Conservation (phyloP, 2,888 invertebrate species). For the Nemotelus pantherinus region DNA sequence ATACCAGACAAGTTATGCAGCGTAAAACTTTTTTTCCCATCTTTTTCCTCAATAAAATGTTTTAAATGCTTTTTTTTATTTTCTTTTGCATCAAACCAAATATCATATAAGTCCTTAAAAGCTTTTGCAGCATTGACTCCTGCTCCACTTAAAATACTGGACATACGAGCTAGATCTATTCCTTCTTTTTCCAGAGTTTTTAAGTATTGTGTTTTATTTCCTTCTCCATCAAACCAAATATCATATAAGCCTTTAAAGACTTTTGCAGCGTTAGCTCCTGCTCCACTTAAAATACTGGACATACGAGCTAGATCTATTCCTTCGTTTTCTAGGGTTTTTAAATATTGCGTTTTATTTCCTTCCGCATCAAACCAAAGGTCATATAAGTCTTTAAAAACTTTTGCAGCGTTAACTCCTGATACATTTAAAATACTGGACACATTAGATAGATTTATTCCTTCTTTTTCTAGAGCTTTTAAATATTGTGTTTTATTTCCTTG, state of each 20-base stretch:
- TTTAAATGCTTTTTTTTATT: slow-evolving; percentile 46
- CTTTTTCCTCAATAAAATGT: slow-evolving; percentile 43
- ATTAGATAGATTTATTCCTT: slow-evolving; percentile 23
- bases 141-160: slow-evolving; percentile 29
- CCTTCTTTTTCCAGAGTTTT: slow-evolving; percentile 28
- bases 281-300: slow-evolving; percentile 34
- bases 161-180: slow-evolving; percentile 23
- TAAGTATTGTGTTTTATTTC: slow-evolving; percentile 31
- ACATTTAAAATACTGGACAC: slow-evolving; percentile 50
- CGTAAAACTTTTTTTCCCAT: slow-evolving; percentile 51
- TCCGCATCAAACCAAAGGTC: slow-evolving; percentile 55
- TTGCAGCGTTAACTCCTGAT: slow-evolving; percentile 46
- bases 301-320: slow-evolving; percentile 19
- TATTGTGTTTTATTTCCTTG: slow-evolving; percentile 44
- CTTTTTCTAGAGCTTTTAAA: slow-evolving; percentile 18
- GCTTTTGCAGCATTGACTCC: slow-evolving; percentile 44
- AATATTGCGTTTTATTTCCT: slow-evolving; percentile 50
- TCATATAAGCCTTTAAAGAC: slow-evolving; percentile 36
- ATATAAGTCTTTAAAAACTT: slow-evolving; percentile 55
- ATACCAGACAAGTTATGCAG: slow-evolving; percentile 53
- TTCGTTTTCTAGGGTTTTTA: slow-evolving; percentile 30
- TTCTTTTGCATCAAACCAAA: slow-evolving; percentile 54
- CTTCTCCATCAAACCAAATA: slow-evolving; percentile 41
- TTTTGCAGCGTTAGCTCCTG: slow-evolving; percentile 46
- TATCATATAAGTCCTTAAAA: slow-evolving; percentile 52